Conservation (phyloP, 1,140 invertebrate species). For the Scaptomyza pallida region DNA sequence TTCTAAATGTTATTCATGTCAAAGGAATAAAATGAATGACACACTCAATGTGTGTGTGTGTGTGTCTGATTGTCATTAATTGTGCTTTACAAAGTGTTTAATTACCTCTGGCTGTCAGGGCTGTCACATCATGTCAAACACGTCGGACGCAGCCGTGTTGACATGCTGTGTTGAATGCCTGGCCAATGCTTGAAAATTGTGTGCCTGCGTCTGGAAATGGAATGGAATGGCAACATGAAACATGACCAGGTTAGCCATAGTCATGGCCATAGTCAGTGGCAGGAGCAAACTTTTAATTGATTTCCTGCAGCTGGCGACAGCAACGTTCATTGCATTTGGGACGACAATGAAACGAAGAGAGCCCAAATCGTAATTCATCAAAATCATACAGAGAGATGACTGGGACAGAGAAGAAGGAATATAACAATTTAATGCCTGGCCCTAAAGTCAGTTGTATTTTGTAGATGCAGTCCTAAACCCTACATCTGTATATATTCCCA, state of each 20-base stretch:
- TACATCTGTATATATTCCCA: not conserved
- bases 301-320: conserved; percentile 54
- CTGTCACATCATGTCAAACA: conserved; percentile 32
- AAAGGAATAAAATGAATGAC: not conserved
- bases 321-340: conserved; percentile 14
- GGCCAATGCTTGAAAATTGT: conserved; percentile 28
- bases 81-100: conserved; percentile 62
- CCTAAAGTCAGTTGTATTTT: conserved; percentile 34
- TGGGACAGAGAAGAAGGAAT: not conserved
- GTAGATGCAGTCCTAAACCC: conserved; percentile 20
- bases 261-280: conserved; percentile 19
- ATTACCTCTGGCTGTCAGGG: conserved; percentile 64
- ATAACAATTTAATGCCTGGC: conserved; percentile 56
- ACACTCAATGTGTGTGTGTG: not conserved
- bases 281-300: conserved; percentile 74
- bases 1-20: conserved; percentile 20
- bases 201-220: not conserved
- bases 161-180: conserved; percentile 41
- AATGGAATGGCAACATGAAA: conserved; percentile 3
- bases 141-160: conserved; percentile 19
- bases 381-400: conserved; percentile 1
- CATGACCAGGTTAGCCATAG: conserved; percentile 32
- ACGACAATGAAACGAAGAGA: conserved; percentile 5
- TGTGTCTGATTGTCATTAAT: conserved; percentile 50
- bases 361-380: conserved; percentile 65